Conservation (phyloP, 64 coral and sea anemone species). For the Orbicella faveolata region DNA sequence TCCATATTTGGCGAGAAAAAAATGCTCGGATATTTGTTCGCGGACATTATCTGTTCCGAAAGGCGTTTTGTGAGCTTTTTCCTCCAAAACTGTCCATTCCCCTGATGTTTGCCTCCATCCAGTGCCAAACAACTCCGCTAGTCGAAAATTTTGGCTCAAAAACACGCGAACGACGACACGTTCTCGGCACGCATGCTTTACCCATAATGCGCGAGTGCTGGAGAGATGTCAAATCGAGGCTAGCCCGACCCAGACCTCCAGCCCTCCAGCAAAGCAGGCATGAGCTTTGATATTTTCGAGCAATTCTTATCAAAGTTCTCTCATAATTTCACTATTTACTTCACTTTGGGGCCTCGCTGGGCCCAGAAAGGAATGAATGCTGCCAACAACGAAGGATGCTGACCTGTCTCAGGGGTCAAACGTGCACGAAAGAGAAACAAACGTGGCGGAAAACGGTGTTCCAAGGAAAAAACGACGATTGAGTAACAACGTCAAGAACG, state of each 20-base stretch:
- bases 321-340: constrained; percentile 28
- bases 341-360: constrained; percentile 52
- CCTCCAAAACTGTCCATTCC: too few species aligned
- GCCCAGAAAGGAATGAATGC: constrained; percentile 97
- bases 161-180: neutral
- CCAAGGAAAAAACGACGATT: constrained; percentile 86
- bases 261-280: constrained; percentile 4
- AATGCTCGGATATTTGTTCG: too few species aligned
- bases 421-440: constrained; percentile 69
- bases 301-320: constrained; percentile 37
- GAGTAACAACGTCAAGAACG: constrained; percentile 86
- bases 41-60: too few species aligned
- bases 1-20: too few species aligned
- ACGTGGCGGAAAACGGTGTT: constrained; percentile 79
- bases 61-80: too few species aligned
- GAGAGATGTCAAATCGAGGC: neutral
- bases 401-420: constrained; percentile 73
- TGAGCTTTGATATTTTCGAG: constrained; percentile 38
- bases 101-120: too few species aligned
- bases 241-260: neutral
- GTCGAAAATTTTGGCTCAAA: neutral
- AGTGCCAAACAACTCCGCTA: too few species aligned
- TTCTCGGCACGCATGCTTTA: neutral
- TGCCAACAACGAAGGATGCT: constrained; percentile 97
- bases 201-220: constrained; percentile 3